Conservation (phyloP, 1,140 invertebrate genomes). For the Adelges cooleyi region DNA sequence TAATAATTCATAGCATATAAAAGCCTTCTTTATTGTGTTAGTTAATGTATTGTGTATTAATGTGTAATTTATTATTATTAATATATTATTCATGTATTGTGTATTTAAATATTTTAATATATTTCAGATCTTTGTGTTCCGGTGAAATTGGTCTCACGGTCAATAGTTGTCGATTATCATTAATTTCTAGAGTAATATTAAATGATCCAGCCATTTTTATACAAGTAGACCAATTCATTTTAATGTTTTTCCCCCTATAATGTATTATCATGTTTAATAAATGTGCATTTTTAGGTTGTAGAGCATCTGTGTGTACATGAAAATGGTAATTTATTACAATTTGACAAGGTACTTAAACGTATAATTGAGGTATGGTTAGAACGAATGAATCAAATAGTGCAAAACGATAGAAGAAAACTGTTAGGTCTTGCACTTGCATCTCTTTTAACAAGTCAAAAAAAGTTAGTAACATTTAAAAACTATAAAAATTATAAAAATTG, state of each 20-base stretch:
- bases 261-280: no score
- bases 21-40: no score
- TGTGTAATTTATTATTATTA: no score
- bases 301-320: conserved; percentile 27
- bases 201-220: conserved; percentile 35
- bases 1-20: no score
- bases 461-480: conserved; percentile 30
- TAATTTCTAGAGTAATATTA: conserved; percentile 24
- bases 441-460: conserved; percentile 54
- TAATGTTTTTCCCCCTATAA: no score
- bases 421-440: conserved; percentile 69
- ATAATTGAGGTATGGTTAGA: conserved; percentile 68
- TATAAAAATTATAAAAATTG: conserved; percentile 5
- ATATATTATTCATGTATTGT: no score
- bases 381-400: conserved; percentile 62
- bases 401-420: conserved; percentile 69
- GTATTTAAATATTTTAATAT: conserved; percentile 19
- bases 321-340: conserved; percentile 29
- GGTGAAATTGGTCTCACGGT: conserved; percentile 2
- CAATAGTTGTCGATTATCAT: conserved; percentile 10
- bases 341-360: conserved; percentile 48
- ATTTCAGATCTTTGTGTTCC: neutral
- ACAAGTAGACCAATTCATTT: conserved; percentile 43
- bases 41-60: no score
- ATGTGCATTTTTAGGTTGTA: conserved; percentile 30